A percentile compares a stretch with the other conserved stretches of the same genome.
phyloP scores from a whole-genome alignment of 1,140 invertebrate species.

The Danaus plexippus region DNA sequence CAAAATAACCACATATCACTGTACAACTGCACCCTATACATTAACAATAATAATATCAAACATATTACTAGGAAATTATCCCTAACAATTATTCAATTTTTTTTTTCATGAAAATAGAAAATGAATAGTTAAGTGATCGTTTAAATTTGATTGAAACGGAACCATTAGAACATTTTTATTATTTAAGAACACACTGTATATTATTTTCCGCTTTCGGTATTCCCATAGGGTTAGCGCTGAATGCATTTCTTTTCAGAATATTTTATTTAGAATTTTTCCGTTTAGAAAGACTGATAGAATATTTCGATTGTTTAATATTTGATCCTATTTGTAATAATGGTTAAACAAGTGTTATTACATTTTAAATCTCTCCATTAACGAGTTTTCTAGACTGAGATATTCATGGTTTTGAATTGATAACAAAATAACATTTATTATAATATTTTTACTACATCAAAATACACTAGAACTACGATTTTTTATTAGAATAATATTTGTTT shows the following conservation, averaged over 20 bases:
- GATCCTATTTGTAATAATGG: slow-evolving; percentile 1
- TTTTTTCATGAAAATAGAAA: slow-evolving; percentile 1
- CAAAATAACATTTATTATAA: too few relatives aligned
- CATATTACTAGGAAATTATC: not conserved
- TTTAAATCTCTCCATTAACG: too few relatives aligned
- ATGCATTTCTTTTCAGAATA: slow-evolving; percentile 51
- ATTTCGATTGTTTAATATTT: slow-evolving; percentile 21
- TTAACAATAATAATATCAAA: not conserved
- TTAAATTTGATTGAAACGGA: slow-evolving; percentile 12
- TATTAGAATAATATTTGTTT: not conserved
- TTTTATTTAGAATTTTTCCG: slow-evolving; percentile 42
- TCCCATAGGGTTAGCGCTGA: slow-evolving; percentile 31
- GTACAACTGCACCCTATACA: too few relatives aligned
- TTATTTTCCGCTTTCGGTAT: slow-evolving; percentile 23
- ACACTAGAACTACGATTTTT: too few relatives aligned
- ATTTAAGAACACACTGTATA: slow-evolving; percentile 29
- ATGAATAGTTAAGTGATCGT: not conserved
- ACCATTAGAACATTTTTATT: slow-evolving; percentile 18
- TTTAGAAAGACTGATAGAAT: slow-evolving; percentile 36
- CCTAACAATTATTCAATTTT: not conserved
- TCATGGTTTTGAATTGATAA: too few relatives aligned
- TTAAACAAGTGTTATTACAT: too few relatives aligned
- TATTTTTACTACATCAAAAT: too few relatives aligned
- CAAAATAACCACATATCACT: too few relatives aligned
- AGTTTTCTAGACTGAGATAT: too few relatives aligned